Evolutionary conservation across 2,888 invertebrate genomes (phyloP), one percentile per base, ranked within the genome.

Genomic region (Balanococcus diminutus): DNA sequence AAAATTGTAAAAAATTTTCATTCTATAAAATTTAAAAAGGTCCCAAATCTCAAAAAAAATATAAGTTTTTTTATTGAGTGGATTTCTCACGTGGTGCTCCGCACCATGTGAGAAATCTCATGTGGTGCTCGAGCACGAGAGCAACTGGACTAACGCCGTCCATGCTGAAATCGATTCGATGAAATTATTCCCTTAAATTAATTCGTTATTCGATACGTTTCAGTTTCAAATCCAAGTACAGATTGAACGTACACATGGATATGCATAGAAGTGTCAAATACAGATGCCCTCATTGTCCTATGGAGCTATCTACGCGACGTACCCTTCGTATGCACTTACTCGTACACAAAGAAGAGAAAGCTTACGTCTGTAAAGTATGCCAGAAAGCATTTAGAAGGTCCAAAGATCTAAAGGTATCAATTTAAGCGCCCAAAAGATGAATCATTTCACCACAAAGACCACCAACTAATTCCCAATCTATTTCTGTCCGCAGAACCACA

Each of bases 191-290:
- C n/a, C n/a, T n/a, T n/a, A n/a, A n/a, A n/a, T n/a, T n/a, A n/a
- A n/a, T n/a, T n/a, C n/a, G n/a, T n/a, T 87, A 88, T 0, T 16
- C 2, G 5, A 46, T 14, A 3, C 14, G 14, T 67, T 67, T 9
- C 88, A 92, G 92, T 11, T 92, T 92, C 88, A 92, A 92, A 89
- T 92, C 92, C 1, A 91, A 92, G 88, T 92, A 92, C 0, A 91
- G 92, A 86, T 89, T 92, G 84, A 92, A 92, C 88, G 92, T 92
- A 0, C 92, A 92, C 88, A 90, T 91, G 90, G 92, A 92, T 89
- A 92, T 91, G 0, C 92, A 92, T 89, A 91, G 91, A 86, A 91
- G 91, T 86, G 92, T 92, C 5, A 92, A 92, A 31, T 92, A 92
- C 89, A 90, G 90, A 87, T 92, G 92, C 88, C 91, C 90, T 88